These are phyloP conservation scores for Cetoscarus ocellatus DNA, from an alignment of 2,797 vertebrate species.

Conservation along the genomic window DNA sequence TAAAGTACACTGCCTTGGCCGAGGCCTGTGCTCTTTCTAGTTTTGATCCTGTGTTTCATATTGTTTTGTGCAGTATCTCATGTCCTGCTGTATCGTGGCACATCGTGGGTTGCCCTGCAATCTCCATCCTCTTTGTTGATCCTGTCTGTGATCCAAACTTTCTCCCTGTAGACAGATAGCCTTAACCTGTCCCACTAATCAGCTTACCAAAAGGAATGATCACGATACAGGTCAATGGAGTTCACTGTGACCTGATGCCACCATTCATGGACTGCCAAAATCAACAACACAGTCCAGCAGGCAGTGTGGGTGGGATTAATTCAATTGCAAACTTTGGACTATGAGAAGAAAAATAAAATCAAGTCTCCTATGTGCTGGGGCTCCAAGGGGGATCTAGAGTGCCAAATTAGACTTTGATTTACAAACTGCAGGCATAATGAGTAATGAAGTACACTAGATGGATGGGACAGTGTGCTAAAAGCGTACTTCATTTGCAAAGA, in stretches of 20 bases:
- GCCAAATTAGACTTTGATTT: too few species aligned
- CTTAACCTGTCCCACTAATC: constrained; percentile 22
- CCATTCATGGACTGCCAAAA: constrained; percentile 16
- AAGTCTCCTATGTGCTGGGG: too few species aligned
- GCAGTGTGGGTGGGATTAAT: not conserved
- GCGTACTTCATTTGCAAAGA: not conserved
- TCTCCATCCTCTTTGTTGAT: too few species aligned
- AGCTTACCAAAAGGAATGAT: constrained; percentile 17
- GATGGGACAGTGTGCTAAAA: not conserved
- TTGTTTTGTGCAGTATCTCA: too few species aligned
- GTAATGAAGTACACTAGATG: not conserved
- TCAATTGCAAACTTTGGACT: not conserved
- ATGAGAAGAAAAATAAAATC: too few species aligned
- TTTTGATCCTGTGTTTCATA: too few species aligned
- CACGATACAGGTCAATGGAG: constrained; percentile 15
- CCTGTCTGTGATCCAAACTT: not conserved
- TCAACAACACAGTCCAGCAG: constrained; percentile 6
- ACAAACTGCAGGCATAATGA: too few species aligned
- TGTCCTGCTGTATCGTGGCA: too few species aligned
- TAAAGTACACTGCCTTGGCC: too few species aligned
- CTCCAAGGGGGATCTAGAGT: too few species aligned
- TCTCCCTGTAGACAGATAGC: constrained; percentile 1
- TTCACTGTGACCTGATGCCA: constrained; percentile 29
- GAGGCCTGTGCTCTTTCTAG: too few species aligned
- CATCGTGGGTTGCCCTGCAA: too few species aligned